Base-by-base conservation (phyloP, 1,140 invertebrate genomes). In the Coenobita brevimanus region DNA sequence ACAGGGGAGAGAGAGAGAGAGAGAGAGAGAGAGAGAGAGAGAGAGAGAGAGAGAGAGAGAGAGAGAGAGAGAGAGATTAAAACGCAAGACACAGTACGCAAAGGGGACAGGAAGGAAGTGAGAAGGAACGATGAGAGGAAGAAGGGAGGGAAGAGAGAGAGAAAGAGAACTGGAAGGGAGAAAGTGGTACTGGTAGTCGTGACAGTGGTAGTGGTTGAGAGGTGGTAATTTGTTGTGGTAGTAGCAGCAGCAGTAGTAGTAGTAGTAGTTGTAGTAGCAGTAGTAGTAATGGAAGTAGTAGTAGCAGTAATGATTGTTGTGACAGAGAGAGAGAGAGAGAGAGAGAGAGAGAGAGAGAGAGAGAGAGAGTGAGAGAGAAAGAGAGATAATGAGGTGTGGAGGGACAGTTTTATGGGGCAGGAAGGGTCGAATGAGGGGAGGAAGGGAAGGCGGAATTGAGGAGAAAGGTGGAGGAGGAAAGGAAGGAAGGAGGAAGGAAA, bases 401-500 rank as follows among this genome's bases (percentile, higher is more conserved):
- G 1, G 1, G 27, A 62, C n/a, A n/a, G n/a, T n/a, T n/a, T n/a
- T n/a, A n/a, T n/a, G 1, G 64, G 64, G 1, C 17, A 24, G 1
- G 57, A 36, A 1, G 17, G 64, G 1, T 15, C n/a, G n/a, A n/a
- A n/a, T n/a, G n/a, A n/a, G n/a, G n/a, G 54, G 13, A n/a, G 54
- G 54, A 57, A 13, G n/a, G 13, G 54, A 57, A 57, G 54, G 54
- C n/a, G 54, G n/a, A 13, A 13, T 13, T 57, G 54, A n/a, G 13
- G 54, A 57, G 54, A 57, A n/a, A 57, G 54, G n/a, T 10, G n/a
- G 54, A 57, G 54, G n/a, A n/a, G n/a, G 54, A 57, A n/a, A 57
- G 54, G n/a, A n/a, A 57, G 54, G n/a, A n/a, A 57, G 54, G n/a
- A n/a, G n/a, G 54, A 57, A n/a, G n/a, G 54, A 57, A n/a, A 57